Conservation (phyloP, 2,888 invertebrate species). For the Seladonia tumulorum region DNA sequence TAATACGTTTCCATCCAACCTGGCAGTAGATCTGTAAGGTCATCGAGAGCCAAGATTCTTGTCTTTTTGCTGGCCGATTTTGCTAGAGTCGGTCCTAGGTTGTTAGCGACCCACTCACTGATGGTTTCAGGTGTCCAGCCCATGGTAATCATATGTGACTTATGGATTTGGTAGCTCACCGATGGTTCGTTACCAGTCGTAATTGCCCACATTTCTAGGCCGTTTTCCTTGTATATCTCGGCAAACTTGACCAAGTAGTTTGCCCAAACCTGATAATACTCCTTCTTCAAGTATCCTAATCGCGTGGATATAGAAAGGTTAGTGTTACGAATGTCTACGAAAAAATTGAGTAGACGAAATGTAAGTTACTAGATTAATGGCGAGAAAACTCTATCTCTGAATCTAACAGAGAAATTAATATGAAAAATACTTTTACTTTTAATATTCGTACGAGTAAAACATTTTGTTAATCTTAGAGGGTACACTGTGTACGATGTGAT, state of each 20-base stretch:
- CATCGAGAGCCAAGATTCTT: slow-evolving; percentile 91
- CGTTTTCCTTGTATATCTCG: background rate
- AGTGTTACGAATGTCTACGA: background rate
- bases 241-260: slow-evolving; percentile 11
- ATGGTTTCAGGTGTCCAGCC: slow-evolving; percentile 87
- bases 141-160: too few species aligned
- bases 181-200: slow-evolving; percentile 27
- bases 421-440: too few species aligned
- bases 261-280: slow-evolving; percentile 16
- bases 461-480: too few species aligned
- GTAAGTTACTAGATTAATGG: too few species aligned
- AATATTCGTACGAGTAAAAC: too few species aligned
- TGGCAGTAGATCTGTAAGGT: slow-evolving; percentile 88
- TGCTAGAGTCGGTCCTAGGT: slow-evolving; percentile 91
- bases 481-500: too few species aligned
- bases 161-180: too few species aligned
- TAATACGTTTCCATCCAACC: slow-evolving; percentile 86
- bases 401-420: too few species aligned
- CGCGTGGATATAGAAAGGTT: background rate
- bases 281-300: slow-evolving; percentile 12
- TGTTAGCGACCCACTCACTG: slow-evolving; percentile 88
- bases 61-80: slow-evolving; percentile 86
- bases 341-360: background rate
- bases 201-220: slow-evolving; percentile 3
- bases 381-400: too few species aligned